Base-by-base conservation (phyloP, 2,888 invertebrate genomes). In the Hirtodrosophila confusa region DNA sequence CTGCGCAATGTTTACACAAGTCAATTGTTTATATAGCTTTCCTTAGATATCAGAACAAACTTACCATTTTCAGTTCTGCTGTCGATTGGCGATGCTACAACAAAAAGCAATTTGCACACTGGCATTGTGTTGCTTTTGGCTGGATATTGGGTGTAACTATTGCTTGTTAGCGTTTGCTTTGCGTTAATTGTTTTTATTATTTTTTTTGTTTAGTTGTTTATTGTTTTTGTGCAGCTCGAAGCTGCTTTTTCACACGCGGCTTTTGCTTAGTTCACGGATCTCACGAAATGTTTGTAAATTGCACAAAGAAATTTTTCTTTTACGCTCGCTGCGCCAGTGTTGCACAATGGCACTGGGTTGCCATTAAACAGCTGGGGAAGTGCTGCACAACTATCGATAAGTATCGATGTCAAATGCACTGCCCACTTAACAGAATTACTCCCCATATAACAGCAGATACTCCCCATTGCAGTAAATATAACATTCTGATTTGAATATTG, bases 11-110 rank as follows among this genome's bases (percentile, higher is more conserved):
- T 27, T 27, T 27, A 27, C 6, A 5, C 6, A 27, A 27, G 27
- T 27, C 27, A 5, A 27, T 27, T 27, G 27, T 27, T 27, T 27
- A 27, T 27, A 6, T 27, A 27, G 4, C 3, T 27, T 27, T 27
- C 27, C 0, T 27, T 27, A 27, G 27, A 6, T 27, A 4, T 27
- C 27, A 27, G 6, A 0, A 27, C 27, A 12, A 65, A 82, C 82
- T 82, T 63, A 82, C 82, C 83, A 80, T 82, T 82, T 79, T 86
- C 78, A 82, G 86, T 86, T 82, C 83, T 82, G 86, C 82, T 82
- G 51, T 65, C 80, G 64, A 68, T 56, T 65, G 56, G 54, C 65
- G 49, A 60, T 67, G 70, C 71, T 56, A 58, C 57, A 29, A 27
- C 5, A 6, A 51, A 54, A 54, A 39, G 55, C 61, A 47, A 51